phyloP scores from a whole-genome alignment of 2,113 vertebrate genomes.

The Petroica traversi region DNA sequence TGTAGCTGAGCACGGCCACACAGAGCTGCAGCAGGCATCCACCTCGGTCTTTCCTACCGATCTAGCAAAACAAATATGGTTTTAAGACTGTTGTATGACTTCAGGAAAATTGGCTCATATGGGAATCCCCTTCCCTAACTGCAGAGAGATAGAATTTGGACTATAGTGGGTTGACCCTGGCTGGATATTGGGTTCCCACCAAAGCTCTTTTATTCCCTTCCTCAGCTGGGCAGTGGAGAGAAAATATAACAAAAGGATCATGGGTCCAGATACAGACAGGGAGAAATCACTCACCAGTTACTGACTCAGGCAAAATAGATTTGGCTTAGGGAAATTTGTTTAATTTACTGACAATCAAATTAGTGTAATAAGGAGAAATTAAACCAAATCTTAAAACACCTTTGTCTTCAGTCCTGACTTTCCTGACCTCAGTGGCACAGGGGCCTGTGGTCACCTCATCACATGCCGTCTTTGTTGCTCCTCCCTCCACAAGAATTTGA shows the following conservation, averaged over 20 bases:
- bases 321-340: neutral
- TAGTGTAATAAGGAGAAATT: neutral
- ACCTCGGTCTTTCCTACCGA: neutral
- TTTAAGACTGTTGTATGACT: neutral
- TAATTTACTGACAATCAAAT: neutral
- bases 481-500: neutral
- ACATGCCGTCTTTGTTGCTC: fast-evolving
- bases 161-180: neutral
- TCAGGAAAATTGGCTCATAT: neutral
- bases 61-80: neutral
- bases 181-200: neutral
- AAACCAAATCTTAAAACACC: neutral
- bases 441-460: no score
- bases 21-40: neutral
- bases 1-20: fast-evolving
- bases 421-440: no score
- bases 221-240: neutral
- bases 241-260: neutral
- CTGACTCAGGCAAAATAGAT: neutral
- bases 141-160: neutral
- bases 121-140: neutral
- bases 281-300: neutral
- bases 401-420: neutral
- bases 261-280: neutral
- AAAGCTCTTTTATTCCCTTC: neutral